These are phyloP conservation scores for Cebus imitator DNA, from an alignment of 2,113 vertebrate species.

Conservation along the genomic window DNA sequence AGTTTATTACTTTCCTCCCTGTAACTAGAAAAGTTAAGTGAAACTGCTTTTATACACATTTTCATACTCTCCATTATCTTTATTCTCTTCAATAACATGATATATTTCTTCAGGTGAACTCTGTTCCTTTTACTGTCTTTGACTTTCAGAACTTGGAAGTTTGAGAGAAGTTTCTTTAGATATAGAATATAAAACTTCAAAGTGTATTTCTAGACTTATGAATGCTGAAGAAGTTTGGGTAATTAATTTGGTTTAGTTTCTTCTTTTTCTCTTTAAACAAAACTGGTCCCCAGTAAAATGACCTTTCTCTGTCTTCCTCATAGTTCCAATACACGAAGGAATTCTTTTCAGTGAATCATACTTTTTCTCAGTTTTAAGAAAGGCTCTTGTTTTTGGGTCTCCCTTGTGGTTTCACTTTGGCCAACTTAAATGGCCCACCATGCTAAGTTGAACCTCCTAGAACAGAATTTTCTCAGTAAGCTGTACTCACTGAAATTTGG, in stretches of 20 bases:
- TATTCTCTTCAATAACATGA: background rate
- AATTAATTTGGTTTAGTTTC: conserved; percentile 55
- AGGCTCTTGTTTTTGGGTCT: conserved; percentile 14
- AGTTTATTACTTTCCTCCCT: background rate
- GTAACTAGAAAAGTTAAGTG: background rate
- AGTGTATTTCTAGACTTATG: conserved; percentile 24
- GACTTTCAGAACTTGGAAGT: conserved; percentile 32
- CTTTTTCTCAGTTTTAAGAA: conserved; percentile 41
- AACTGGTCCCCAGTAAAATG: conserved; percentile 15
- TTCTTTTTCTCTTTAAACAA: conserved; percentile 29
- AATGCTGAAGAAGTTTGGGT: background rate
- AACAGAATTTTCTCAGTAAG: conserved; percentile 32
- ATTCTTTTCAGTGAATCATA: conserved; percentile 43
- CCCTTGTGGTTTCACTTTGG: conserved; percentile 8
- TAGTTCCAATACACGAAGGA: background rate
- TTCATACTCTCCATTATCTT: background rate
- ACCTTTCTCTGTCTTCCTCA: conserved; percentile 19
- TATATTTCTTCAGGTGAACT: background rate
- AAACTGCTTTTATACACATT: background rate
- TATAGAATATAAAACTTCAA: conserved; percentile 1
- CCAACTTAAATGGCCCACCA: background rate
- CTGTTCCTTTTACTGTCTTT: conserved; percentile 29
- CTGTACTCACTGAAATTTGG: conserved; percentile 57
- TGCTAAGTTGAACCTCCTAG: conserved; percentile 21
- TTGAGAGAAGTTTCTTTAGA: conserved; percentile 48